These are phyloP conservation scores for Macrophya alboannulata DNA, from an alignment of 2,888 invertebrate genomes.

Conservation along the genomic window DNA sequence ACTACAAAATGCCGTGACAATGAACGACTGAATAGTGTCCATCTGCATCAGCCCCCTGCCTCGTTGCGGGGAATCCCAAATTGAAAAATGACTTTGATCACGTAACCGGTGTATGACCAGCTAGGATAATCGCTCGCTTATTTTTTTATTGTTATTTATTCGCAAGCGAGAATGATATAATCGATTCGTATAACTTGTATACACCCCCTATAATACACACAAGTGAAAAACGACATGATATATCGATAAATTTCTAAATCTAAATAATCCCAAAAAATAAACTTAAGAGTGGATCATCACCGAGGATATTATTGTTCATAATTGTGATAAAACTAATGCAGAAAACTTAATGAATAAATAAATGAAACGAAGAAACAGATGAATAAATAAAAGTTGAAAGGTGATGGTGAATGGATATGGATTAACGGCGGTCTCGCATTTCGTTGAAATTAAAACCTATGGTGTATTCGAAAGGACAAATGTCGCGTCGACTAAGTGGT, in stretches of 20 bases:
- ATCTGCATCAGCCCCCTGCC: neutral
- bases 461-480: conserved; percentile 66
- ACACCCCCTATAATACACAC: neutral
- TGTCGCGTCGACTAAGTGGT: conserved; percentile 65
- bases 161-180: conserved; percentile 62
- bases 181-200: conserved; percentile 18
- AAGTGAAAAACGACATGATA: conserved; percentile 25
- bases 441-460: conserved; percentile 56
- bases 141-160: conserved; percentile 76
- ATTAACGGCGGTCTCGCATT: neutral
- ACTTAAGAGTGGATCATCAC: conserved; percentile 31
- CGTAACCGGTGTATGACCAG: conserved; percentile 64
- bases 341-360: conserved; percentile 9
- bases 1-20: conserved; percentile 20
- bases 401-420: conserved; percentile 67
- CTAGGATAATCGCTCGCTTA: conserved; percentile 74
- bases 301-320: neutral
- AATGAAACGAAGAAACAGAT: neutral
- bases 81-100: conserved; percentile 49
- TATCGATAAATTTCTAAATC: conserved; percentile 61
- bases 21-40: neutral
- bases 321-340: conserved; percentile 43
- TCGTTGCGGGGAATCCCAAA: conserved; percentile 12
- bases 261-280: conserved; percentile 40
- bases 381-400: conserved; percentile 52